These are phyloP conservation scores for Diplosoma virens DNA, from an alignment of 23 tunicate species.

Conservation along the genomic window DNA sequence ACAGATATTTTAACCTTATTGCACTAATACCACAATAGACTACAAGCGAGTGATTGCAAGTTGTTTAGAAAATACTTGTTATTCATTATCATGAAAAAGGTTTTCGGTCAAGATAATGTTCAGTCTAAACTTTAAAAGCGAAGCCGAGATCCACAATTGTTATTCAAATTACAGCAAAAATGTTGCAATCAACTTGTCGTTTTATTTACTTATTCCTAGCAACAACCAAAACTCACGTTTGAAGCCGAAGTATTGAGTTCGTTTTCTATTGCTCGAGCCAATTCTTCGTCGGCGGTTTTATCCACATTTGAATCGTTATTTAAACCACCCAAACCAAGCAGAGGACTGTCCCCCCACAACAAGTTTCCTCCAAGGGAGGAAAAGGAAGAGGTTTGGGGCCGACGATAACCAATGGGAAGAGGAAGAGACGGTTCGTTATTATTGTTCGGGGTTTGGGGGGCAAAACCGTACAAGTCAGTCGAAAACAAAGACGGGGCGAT, in stretches of 20 bases:
- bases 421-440: slow-evolving; percentile 21
- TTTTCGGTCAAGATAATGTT: too few relatives aligned
- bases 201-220: too few relatives aligned
- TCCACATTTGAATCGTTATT: slow-evolving; percentile 38
- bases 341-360: neutral
- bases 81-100: too few relatives aligned
- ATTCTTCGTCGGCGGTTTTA: slow-evolving; percentile 41
- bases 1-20: too few relatives aligned
- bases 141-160: too few relatives aligned
- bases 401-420: slow-evolving; percentile 67
- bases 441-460: slow-evolving; percentile 1
- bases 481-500: slow-evolving; percentile 34
- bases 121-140: too few relatives aligned
- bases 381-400: slow-evolving; percentile 42
- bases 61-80: too few relatives aligned
- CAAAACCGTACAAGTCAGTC: neutral
- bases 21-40: too few relatives aligned
- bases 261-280: slow-evolving; percentile 59
- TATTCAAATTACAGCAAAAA: too few relatives aligned
- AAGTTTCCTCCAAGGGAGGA: slow-evolving; percentile 10
- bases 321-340: slow-evolving; percentile 11
- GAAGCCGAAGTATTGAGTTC: slow-evolving; percentile 26
- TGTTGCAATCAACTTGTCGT: too few relatives aligned
- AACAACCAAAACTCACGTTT: slow-evolving; percentile 17
- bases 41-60: too few relatives aligned